Conservation (phyloP, 2,888 invertebrate species). For the Erpobdella octoculata region DNA sequence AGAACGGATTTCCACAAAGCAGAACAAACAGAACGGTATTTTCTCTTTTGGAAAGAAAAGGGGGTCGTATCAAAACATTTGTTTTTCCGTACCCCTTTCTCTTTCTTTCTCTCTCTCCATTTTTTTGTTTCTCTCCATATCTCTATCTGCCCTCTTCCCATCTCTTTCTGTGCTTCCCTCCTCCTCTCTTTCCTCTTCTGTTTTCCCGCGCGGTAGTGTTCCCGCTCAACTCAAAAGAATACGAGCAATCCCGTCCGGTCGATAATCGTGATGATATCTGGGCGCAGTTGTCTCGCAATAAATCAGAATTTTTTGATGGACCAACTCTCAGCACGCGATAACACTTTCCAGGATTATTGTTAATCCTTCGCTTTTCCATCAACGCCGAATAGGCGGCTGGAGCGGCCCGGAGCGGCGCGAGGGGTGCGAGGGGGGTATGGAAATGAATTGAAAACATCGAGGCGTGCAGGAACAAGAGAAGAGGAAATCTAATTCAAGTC, state of each 20-base stretch:
- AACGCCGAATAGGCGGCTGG: background rate
- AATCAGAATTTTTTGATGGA: background rate
- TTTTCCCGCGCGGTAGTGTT: background rate
- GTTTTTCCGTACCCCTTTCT: conserved; percentile 13
- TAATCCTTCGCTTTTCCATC: conserved; percentile 2
- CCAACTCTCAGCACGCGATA: background rate
- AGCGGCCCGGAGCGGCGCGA: too few species aligned
- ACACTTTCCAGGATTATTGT: conserved; percentile 6
- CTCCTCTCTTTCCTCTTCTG: background rate
- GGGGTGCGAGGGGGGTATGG: too few species aligned
- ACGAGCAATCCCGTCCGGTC: too few species aligned
- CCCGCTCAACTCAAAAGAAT: background rate
- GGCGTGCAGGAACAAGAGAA: background rate
- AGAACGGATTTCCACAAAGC: too few species aligned
- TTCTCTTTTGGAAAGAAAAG: too few species aligned
- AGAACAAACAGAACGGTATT: too few species aligned
- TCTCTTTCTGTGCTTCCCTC: conserved; percentile 15
- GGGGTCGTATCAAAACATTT: background rate
- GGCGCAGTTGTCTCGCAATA: too few species aligned
- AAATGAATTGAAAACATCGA: conserved; percentile 13
- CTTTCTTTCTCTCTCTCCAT: conserved; percentile 7
- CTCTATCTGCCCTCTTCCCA: conserved; percentile 14
- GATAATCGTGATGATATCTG: too few species aligned
- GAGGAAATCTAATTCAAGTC: background rate
- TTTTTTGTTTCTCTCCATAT: background rate